Base-by-base conservation (phyloP, 2,888 invertebrate genomes). In the Nycteola revayana region DNA sequence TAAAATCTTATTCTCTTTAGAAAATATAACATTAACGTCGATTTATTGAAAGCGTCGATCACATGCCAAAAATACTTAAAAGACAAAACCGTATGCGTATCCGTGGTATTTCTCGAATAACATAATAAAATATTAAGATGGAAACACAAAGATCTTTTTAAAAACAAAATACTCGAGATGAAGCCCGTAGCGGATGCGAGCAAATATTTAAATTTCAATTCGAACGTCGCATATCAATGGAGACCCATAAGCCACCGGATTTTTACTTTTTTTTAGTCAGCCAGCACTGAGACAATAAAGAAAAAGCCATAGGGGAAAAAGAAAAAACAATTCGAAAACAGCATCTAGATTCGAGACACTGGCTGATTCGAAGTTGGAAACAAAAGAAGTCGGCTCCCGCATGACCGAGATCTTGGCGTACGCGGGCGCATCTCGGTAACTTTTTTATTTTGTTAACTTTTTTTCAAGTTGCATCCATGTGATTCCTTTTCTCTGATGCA, bases 121-220 rank as follows among this genome's bases (percentile, higher is more conserved):
- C 75, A 78, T 75, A 83, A 82, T 57, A 57, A 83, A 82, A 81
- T 80, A 79, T 78, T 74, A 75, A 80, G 80, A 81, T 82, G 75
- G 75, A 73, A 84, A 79, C 78, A 76, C 67, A 68, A 65, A 66
- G 71, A 77, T 75, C 59, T 64, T 65, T 72, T 71, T 66, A 72
- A 75, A 76, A 82, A 77, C 70, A 73, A 77, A 84, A 84, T 75
- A 73, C 71, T 62, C 75, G 63, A 72, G 76, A 81, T 80, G 81
- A 72, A 78, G 73, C 72, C 74, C 78, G 74, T 79, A 76, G 78
- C 75, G 77, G 78, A 79, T 74, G 71, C 75, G 67, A 80, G 84
- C 82, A 88, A 85, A 87, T 88, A 88, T 88, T 88, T 87, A 87
- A 88, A 87, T 88, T 87, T 87, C 85, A 84, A 85, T 85, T 80